Conservation (phyloP, 2,113 vertebrate species). For the Tinamus guttatus region DNA sequence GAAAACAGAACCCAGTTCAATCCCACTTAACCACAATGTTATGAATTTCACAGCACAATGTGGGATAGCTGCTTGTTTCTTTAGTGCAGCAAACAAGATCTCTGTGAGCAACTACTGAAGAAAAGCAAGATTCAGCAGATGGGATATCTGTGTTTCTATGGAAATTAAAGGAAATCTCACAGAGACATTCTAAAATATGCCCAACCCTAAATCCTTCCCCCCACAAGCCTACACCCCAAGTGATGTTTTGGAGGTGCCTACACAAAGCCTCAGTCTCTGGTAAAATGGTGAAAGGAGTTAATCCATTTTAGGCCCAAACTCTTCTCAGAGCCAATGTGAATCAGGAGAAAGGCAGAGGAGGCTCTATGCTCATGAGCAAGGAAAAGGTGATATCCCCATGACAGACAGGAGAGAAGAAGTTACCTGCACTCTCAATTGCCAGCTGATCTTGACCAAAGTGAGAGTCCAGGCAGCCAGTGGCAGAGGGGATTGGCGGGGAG, state of each 20-base stretch:
- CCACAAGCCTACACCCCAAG: not conserved
- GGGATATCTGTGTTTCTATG: conserved; percentile 38
- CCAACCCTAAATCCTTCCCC: not conserved
- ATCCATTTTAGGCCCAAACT: fast-evolving
- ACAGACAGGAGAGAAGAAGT: not conserved
- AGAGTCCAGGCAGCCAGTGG: conserved; percentile 71
- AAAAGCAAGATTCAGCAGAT: conserved; percentile 12
- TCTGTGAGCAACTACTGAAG: fast-evolving
- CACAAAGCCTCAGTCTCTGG: not conserved
- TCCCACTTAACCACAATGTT: not conserved
- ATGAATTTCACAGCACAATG: not conserved
- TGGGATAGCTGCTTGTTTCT: not conserved
- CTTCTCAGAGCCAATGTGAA: not conserved
- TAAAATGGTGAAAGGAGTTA: not conserved
- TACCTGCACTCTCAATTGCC: conserved; percentile 78
- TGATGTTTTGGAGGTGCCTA: not conserved
- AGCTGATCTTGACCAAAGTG: conserved; percentile 76
- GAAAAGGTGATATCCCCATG: fast-evolving
- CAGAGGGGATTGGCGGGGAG: conserved; percentile 73
- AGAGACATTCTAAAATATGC: not conserved
- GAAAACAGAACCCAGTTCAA: not conserved
- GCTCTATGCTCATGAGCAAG: no score
- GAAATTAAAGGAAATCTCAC: conserved; percentile 16
- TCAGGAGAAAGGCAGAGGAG: not conserved
- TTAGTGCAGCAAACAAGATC: not conserved